Base-by-base conservation (phyloP, 2,888 invertebrate species). In the Buathra laborator region DNA sequence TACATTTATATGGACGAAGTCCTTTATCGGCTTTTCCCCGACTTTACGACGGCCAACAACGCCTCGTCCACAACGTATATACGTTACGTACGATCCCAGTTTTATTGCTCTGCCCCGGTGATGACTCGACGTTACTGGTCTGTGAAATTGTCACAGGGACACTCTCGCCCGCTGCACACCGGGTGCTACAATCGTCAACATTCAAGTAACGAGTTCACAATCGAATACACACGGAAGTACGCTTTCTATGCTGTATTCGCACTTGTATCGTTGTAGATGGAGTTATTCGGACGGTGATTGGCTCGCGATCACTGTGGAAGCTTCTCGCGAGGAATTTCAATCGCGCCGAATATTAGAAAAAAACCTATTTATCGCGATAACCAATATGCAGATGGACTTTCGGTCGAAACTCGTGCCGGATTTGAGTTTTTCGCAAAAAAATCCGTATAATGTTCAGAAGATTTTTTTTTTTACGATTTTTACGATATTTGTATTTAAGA, bases 1-100 rank as follows among this genome's bases (percentile, higher is more conserved):
- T 68, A 48, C 12, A n/a, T 51, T 64, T 68, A 81, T 68, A 29
- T 59, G 51, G 43, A 53, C 62, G 12, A 75, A 51, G 68, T 84
- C 86, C 87, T 89, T 87, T 87, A 87, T 89, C 86, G 86, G 70
- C 59, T 70, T 83, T 87, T 86, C 76, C 70, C 83, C 37, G 37
- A 87, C 87, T 89, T 90, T 88, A 89, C 86, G 86, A 85, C 87
- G 64, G 74, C 51, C 75, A 87, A 83, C 86, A 83, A 37, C 37
- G 64, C 19, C 37, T 37, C 51, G 68, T 77, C 62, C 72, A 53
- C 24, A 24, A 1, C 77, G 68, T 81, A 24, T 75, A 68, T 29
- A 62, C 87, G 83, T 44, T 83, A 76, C 86, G 84, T 88, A 83
- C 87, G 86, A 88, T 87, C 89, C 37, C 87, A 81, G 84, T 88